Conservation (phyloP, 2,797 vertebrate genomes). For the Lates japonicus region DNA sequence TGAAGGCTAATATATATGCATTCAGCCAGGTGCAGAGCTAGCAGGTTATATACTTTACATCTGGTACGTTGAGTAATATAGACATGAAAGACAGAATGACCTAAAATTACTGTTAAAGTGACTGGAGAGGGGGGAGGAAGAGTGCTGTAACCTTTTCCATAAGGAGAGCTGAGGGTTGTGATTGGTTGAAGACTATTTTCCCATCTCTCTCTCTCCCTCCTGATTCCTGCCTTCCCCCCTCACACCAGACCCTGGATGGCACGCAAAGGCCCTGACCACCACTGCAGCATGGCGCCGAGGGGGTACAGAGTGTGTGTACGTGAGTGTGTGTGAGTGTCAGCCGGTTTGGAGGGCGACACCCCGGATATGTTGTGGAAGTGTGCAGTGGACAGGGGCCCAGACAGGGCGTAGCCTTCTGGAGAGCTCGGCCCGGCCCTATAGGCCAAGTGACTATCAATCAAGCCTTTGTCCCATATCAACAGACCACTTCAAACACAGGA, state of each 20-base stretch:
- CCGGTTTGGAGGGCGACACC: constrained; percentile 73
- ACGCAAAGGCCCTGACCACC: constrained; percentile 78
- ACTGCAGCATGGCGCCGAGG: constrained; percentile 77
- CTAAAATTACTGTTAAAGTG: constrained; percentile 53
- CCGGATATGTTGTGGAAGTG: constrained; percentile 87
- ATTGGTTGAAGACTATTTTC: constrained; percentile 71
- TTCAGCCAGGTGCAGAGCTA: constrained; percentile 60
- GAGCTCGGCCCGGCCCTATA: constrained; percentile 77
- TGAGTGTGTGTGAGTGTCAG: constrained; percentile 48
- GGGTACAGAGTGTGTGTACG: constrained; percentile 54
- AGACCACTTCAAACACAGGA: constrained; percentile 76
- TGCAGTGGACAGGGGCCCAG: constrained; percentile 87
- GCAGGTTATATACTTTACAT: constrained; percentile 63
- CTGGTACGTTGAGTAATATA: constrained; percentile 65
- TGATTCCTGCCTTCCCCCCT: constrained; percentile 41
- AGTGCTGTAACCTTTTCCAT: constrained; percentile 76
- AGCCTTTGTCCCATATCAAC: constrained; percentile 72
- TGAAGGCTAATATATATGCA: constrained; percentile 1
- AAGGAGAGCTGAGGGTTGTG: constrained; percentile 57
- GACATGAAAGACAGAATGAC: constrained; percentile 63
- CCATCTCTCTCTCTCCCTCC: constrained; percentile 47
- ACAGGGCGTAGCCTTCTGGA: constrained; percentile 86
- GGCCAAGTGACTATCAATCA: constrained; percentile 84
- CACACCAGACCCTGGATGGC: constrained; percentile 69
- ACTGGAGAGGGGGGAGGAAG: constrained; percentile 43